Base-by-base conservation (phyloP, 1,140 invertebrate genomes). In the Trinorchestia longiramus region DNA sequence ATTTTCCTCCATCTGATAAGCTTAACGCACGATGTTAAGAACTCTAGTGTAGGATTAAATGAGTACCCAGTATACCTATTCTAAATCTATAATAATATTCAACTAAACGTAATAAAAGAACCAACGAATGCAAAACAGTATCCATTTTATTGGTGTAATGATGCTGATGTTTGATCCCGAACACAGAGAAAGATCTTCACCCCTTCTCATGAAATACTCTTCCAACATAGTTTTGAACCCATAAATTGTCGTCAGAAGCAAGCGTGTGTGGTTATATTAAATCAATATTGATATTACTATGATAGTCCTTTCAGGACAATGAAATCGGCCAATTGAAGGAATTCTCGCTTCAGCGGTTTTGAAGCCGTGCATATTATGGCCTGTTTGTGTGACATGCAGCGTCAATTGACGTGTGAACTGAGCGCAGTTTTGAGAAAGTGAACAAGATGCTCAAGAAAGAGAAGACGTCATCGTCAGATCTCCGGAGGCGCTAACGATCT, bases 401-500 rank as follows among this genome's bases (percentile, higher is more conserved):
- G 62, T 3, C 62, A 77, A 36, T 77, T 77, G 62, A 77, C 15
- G 62, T 77, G 62, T 28, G 62, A 77, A 11, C 62, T 77, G 15
- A 36, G 11, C 15, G 62, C 3, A 77, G 62, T 77, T 77, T 77
- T 77, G 62, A 77, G 62, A 77, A 77, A 77, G 62, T 77, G 28
- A 77, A 77, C 62, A 28, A 77, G 62, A 77, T 77, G 62, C 62
- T 77, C 62, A 77, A 77, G 44, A 45, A 47, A 94, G 92, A 44
- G 41, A 94, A 94, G 43, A 43, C 43, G 43, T 94, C 19, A 45
- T 17, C 6, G 44, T 40, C 43, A 94, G 43, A 94, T 44, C 92
- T 94, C 92, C 92, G 41, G 92, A 94, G 92, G 92, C 92, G 43
- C 92, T 94, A 94, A 94, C 92, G 92, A 94, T 45, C 43, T 19